A percentile compares a stretch with the other conserved stretches of the same genome.
Evolutionary conservation across 1,140 invertebrate species (phyloP).

Genomic region (Drosophila kepulauana): DNA sequence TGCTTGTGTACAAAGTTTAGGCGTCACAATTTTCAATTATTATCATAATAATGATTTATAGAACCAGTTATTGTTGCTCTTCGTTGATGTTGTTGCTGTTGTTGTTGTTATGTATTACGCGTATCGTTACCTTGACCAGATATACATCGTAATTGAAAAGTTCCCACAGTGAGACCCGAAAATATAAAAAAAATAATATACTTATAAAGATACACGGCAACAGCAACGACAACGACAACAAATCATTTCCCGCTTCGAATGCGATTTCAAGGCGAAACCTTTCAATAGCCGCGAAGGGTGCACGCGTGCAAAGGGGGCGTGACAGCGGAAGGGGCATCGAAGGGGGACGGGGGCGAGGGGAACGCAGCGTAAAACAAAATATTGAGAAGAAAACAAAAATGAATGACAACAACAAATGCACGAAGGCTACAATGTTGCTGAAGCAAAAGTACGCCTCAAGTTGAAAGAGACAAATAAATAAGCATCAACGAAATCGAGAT

Average conservation of each 20-base stretch:
- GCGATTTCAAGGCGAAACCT: constrained; percentile 53
- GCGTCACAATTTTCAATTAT: constrained; percentile 35
- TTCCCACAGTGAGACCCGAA: constrained; percentile 55
- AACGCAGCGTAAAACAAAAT: constrained; percentile 23
- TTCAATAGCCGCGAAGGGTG: constrained; percentile 44
- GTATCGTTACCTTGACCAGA: constrained; percentile 49
- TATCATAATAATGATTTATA: constrained; percentile 55
- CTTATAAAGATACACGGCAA: constrained; percentile 37
- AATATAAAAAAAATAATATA: constrained; percentile 28
- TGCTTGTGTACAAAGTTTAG: constrained; percentile 15
- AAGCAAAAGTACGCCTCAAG: constrained; percentile 32
- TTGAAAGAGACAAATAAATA: constrained; percentile 15
- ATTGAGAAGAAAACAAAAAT: constrained; percentile 4
- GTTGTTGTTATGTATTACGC: constrained; percentile 34
- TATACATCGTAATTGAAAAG: constrained; percentile 52
- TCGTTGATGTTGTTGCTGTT: constrained; percentile 1
- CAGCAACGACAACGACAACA: constrained; percentile 28
- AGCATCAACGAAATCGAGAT: constrained; percentile 13
- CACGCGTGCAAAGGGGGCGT: constrained; percentile 23
- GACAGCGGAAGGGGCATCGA: not conserved
- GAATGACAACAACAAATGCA: constrained; percentile 32
- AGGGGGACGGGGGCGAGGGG: not conserved
- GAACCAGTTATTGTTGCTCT: constrained; percentile 36
- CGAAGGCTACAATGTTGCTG: constrained; percentile 40
- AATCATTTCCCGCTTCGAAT: constrained; percentile 64